These are phyloP conservation scores for Corythaeola cristata DNA, from an alignment of 2,113 vertebrate species.

Conservation along the genomic window DNA sequence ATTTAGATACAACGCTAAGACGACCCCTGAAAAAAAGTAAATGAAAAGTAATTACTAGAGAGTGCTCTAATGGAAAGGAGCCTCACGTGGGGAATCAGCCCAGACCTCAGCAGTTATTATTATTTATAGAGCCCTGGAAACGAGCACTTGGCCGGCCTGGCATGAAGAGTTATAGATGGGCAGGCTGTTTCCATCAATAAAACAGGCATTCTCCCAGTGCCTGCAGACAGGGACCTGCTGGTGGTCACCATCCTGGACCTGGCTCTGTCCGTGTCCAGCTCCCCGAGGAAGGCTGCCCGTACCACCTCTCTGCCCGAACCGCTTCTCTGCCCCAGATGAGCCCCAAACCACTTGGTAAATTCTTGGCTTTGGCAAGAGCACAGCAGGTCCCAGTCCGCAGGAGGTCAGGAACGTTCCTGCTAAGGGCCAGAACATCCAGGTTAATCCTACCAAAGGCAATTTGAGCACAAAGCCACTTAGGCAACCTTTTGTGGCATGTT, in stretches of 20 bases:
- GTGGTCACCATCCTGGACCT: fast-evolving
- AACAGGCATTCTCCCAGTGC: fast-evolving
- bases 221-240: neutral
- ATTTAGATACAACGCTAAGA: conserved; percentile 53
- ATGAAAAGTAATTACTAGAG: conserved; percentile 66
- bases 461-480: neutral
- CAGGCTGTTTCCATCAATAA: conserved; percentile 8
- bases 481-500: neutral
- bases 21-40: conserved; percentile 50
- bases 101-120: conserved; percentile 3
- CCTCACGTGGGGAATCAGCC: conserved; percentile 12
- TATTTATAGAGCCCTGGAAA: conserved; percentile 49
- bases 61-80: conserved; percentile 56
- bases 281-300: neutral
- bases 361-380: neutral
- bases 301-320: too few relatives aligned
- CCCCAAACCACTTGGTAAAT: fast-evolving
- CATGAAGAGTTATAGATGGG: neutral
- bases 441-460: neutral
- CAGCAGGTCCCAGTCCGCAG: fast-evolving
- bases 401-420: neutral
- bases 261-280: neutral
- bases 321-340: neutral
- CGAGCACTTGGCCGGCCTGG: neutral
- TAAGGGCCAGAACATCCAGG: neutral